phyloP scores from a whole-genome alignment of 2,888 invertebrate genomes.

The Caradrina clavipalpis region DNA sequence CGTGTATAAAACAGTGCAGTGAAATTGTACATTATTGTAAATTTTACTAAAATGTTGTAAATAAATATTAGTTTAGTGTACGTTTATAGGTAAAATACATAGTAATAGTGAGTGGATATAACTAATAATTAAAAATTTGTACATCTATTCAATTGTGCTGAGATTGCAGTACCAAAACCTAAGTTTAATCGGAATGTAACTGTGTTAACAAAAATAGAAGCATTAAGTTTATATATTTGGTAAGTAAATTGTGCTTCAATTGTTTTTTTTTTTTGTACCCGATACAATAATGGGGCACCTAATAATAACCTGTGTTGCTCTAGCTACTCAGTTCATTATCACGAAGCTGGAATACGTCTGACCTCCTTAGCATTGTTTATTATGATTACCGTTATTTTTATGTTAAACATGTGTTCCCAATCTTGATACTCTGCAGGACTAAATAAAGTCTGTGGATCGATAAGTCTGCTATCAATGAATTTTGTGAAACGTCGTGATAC shows the following conservation, averaged over 20 bases:
- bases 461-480: conserved; percentile 42
- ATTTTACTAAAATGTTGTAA: conserved; percentile 56
- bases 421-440: conserved; percentile 48
- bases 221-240: conserved; percentile 27
- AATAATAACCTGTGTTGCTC: conserved; percentile 48
- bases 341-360: conserved; percentile 54
- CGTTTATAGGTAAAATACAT: conserved; percentile 49
- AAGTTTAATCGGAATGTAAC: conserved; percentile 29
- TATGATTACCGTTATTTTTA: conserved; percentile 62
- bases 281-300: conserved; percentile 33
- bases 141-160: conserved; percentile 27
- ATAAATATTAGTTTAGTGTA: conserved; percentile 57
- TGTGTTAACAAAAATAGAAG: conserved; percentile 39
- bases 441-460: conserved; percentile 57
- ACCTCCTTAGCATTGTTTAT: conserved; percentile 66
- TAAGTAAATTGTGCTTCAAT: conserved; percentile 41
- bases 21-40: conserved; percentile 61
- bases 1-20: conserved; percentile 67
- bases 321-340: conserved; percentile 44
- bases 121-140: conserved; percentile 12
- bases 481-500: conserved; percentile 22
- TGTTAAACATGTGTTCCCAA: conserved; percentile 59
- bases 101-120: conserved; percentile 25
- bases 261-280: conserved; percentile 14
- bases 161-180: conserved; percentile 25